Base-by-base conservation (phyloP, 2,113 vertebrate genomes). In the Mus spicilegus region DNA sequence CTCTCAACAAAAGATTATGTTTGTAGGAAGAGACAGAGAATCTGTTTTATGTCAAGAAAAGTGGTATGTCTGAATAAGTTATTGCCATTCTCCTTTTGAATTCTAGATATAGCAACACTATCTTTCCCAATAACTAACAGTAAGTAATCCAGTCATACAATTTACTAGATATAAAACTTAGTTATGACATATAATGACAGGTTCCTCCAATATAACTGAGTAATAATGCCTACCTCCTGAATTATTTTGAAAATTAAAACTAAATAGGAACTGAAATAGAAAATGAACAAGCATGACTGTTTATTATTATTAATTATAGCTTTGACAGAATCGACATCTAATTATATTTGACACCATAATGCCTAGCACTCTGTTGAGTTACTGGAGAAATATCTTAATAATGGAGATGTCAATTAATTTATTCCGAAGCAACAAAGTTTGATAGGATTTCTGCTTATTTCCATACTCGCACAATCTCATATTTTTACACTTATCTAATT, bases 401-500 rank as follows among this genome's bases (percentile, higher is more conserved):
- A 89, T 87, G 51, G 51, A 75, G 33, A 84, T 65, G 2, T 87
- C 94, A 94, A 87, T 42, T 95, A 75, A 92, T 58, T 93, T 56
- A 85, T 51, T 95, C 36, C 85, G 80, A 93, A 54, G 20, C 24
- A 93, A 91, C 1, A 0, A 90, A 42, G 20, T 89, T 85, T 93
- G 78, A 28, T 90, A 84, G 89, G 61, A 14, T 14, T 80, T 87
- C 63, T 89, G 13, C 70, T 89, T 70, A 81, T 96, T 95, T 96
- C 92, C 90, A 42, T 76, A 81, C 49, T 89, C 46, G 3, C 49
- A 24, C 63, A 13, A 80, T 90, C 16, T n/a, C 16, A 30, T 81
- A 82, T 90, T 95, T 93, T 95, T 80, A 96, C 76, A 90, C 90
- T 93, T 72, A 86, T 92, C 46, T 96, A 92, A 78, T 58, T 96